Percentiles rank a stretch among this genome's conserved stretches.
phyloP scores from a whole-genome alignment of 53 echinoderm and acorn worm species.

The Zoroaster sp. region DNA sequence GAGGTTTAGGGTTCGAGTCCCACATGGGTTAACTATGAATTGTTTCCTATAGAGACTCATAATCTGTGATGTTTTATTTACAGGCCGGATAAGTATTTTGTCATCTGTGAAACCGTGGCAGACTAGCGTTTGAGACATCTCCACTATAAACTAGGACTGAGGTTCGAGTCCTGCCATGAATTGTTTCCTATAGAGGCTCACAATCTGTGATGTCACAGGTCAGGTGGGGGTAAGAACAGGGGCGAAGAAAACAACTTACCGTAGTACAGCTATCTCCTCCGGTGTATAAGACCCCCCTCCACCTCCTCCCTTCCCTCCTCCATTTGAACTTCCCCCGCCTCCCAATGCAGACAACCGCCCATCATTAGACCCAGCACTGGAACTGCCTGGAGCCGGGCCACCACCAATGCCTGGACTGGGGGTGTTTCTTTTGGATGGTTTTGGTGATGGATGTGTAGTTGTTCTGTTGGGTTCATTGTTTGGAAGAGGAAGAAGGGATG shows the following conservation, averaged over 20 bases:
- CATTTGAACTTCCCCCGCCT: slow-evolving; percentile 62
- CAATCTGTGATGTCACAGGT: too few species aligned
- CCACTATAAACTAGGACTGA: too few species aligned
- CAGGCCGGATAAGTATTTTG: too few species aligned
- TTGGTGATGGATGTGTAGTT: slow-evolving; percentile 43
- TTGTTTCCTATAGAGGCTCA: too few species aligned
- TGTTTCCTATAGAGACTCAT: too few species aligned
- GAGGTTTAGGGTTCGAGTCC: too few species aligned
- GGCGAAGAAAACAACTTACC: slow-evolving; percentile 22
- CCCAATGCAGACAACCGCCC: slow-evolving; percentile 50
- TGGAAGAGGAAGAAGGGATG: background rate
- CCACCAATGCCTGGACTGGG: slow-evolving; percentile 38
- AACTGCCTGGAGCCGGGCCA: slow-evolving; percentile 18
- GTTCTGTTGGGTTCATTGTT: slow-evolving; percentile 16
- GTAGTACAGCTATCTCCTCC: slow-evolving; percentile 84
- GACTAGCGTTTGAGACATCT: too few species aligned
- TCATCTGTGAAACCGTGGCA: too few species aligned
- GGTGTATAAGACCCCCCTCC: slow-evolving; percentile 86
- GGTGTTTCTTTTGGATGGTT: slow-evolving; percentile 50
- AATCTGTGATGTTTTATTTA: too few species aligned
- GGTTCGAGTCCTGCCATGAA: too few species aligned
- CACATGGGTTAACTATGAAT: too few species aligned
- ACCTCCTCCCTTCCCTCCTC: slow-evolving; percentile 66
- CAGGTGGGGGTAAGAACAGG: too few species aligned
- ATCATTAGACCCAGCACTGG: slow-evolving; percentile 30